Percentiles rank a stretch among this genome's conserved stretches.
Conservation (phyloP, 1,140 invertebrate genomes). For the Mercenaria mercenaria region DNA sequence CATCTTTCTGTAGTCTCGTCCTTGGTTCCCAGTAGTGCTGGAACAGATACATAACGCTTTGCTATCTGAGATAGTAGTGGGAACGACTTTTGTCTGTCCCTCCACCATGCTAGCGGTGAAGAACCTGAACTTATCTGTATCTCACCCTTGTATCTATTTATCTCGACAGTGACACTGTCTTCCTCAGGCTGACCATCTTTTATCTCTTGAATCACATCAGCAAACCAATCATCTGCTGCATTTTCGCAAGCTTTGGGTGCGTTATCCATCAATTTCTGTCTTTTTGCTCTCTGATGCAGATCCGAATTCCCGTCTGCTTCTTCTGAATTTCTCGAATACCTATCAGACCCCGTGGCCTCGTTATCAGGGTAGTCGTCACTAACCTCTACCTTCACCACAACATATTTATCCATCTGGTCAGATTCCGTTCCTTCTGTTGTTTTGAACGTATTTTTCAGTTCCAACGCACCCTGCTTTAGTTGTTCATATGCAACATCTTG, state of each 20-base stretch:
- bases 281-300: not conserved
- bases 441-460: not conserved
- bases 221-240: constrained; percentile 42
- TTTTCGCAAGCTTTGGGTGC: not conserved
- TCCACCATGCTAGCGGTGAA: constrained; percentile 38
- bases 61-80: constrained; percentile 31
- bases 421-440: not conserved
- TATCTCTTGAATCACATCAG: constrained; percentile 29
- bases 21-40: not conserved
- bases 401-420: not conserved
- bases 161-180: constrained; percentile 15
- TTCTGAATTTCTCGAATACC: not conserved
- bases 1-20: not conserved
- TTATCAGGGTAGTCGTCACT: not conserved
- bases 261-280: not conserved
- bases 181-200: constrained; percentile 7
- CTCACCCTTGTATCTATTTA: constrained; percentile 32
- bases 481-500: constrained; percentile 12
- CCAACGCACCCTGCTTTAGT: not conserved
- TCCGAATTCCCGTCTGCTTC: not conserved
- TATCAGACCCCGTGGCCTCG: not conserved
- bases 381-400: constrained; percentile 18
- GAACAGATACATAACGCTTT: constrained; percentile 11
- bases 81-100: constrained; percentile 23
- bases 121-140: constrained; percentile 21